Percentiles rank a stretch among this genome's conserved stretches.
Conservation (phyloP, 2,797 vertebrate genomes). For the Melanotaenia boesemani region DNA sequence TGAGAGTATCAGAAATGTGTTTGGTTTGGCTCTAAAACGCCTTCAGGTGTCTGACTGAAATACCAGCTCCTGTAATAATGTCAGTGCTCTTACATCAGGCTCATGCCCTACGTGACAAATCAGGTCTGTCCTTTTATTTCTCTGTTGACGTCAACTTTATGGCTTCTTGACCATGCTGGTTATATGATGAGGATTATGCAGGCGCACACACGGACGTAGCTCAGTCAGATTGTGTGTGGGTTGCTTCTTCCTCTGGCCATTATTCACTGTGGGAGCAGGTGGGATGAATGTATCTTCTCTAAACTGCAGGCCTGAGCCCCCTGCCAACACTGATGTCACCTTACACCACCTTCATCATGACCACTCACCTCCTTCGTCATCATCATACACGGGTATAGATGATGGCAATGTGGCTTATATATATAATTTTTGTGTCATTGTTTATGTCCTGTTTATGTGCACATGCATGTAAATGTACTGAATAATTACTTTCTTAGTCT, state of each 20-base stretch:
- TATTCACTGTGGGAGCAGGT: not conserved
- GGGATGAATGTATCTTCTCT: not conserved
- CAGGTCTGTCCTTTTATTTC: not conserved
- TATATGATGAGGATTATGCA: not conserved
- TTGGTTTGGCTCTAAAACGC: not conserved
- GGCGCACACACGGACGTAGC: not conserved
- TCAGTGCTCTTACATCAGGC: not conserved
- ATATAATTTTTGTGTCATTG: too few species aligned
- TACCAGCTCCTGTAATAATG: not conserved
- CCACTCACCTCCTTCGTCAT: not conserved
- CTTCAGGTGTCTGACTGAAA: not conserved
- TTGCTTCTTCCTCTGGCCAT: not conserved
- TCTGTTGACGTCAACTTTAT: not conserved
- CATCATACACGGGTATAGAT: too few species aligned
- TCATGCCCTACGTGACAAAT: not conserved
- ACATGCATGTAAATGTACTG: too few species aligned
- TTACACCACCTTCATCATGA: not conserved
- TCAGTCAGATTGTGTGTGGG: not conserved
- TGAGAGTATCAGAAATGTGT: not conserved
- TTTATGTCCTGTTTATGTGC: too few species aligned
- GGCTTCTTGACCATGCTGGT: not conserved
- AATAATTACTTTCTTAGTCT: too few species aligned
- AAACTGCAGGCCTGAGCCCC: not conserved
- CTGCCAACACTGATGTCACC: not conserved
- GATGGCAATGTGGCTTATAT: too few species aligned